These are phyloP conservation scores for Andrena trimmerana DNA, from an alignment of 2,888 invertebrate species.

Conservation along the genomic window DNA sequence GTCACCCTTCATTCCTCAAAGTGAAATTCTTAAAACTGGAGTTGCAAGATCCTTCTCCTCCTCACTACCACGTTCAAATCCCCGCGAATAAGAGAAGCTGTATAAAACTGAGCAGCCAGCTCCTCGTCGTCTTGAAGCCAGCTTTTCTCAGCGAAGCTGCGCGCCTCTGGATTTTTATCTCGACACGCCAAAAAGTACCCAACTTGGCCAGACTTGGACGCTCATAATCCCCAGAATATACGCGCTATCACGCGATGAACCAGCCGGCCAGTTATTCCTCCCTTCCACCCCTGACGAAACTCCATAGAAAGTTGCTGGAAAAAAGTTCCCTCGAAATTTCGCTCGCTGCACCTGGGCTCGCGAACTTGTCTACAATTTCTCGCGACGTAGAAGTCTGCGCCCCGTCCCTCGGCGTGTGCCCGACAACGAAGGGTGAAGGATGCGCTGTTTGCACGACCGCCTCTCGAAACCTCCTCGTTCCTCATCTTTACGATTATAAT, in stretches of 20 bases:
- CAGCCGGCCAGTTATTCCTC: not conserved
- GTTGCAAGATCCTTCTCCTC: not conserved
- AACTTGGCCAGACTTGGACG: conserved; percentile 21
- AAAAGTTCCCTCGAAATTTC: conserved; percentile 30
- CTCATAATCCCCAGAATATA: conserved; percentile 46
- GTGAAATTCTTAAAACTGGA: not conserved
- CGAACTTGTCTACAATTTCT: conserved; percentile 9
- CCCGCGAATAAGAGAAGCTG: not conserved
- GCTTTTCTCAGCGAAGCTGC: not conserved
- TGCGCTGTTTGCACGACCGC: not conserved
- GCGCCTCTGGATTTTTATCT: conserved; percentile 11
- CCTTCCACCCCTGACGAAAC: not conserved
- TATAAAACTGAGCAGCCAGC: not conserved
- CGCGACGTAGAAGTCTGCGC: not conserved
- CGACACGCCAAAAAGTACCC: conserved; percentile 21
- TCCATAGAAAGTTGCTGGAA: conserved; percentile 21
- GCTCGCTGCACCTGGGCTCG: conserved; percentile 46
- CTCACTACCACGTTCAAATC: not conserved
- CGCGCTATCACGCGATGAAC: conserved; percentile 20
- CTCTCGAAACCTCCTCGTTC: not conserved
- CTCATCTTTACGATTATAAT: conserved; percentile 36
- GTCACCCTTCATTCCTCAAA: not conserved
- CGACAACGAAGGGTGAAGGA: not conserved
- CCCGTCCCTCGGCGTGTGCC: not conserved
- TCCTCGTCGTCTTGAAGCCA: not conserved